Evolutionary conservation across 2,797 vertebrate genomes (phyloP), one percentile per base, ranked within the genome.

Genomic region (Synaphobranchus kaupii): DNA sequence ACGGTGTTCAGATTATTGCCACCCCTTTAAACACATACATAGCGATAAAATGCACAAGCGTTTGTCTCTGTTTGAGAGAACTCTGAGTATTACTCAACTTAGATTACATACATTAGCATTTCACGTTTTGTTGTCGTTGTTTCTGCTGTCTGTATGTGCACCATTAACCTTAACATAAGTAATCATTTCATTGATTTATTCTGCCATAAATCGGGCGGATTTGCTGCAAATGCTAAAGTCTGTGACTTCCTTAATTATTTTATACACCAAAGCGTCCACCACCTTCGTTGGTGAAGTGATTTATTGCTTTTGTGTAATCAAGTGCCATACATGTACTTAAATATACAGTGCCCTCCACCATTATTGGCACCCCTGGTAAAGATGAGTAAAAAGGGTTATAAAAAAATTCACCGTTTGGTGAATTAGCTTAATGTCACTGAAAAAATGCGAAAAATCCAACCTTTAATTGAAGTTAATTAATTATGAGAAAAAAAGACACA

Each of bases 151-250:
- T 97, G 95, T 96, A 96, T 97, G 95, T 93, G 95, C 97, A 98
- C 98, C 97, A 96, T 95, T 97, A 95, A 98, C 98, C 98, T 99
- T 99, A 99, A 97, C 92, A 93, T 92, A 93, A 93, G 93, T 94
- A 93, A 97, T 95, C 93, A 94, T 95, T 95, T 94, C 96, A 94
- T 92, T 91, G 92, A 95, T 95, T 95, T 93, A 92, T 94, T 94
- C 93, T 92, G n/a, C n/a, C n/a, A n/a, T n/a, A n/a, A n/a, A n/a
- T 93, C 91, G 93, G 92, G 94, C 52, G 92, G 92, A 93, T 93
- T 92, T 93, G 94, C 94, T 94, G 94, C 95, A 94, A 94, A 94
- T 73, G 94, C 94, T 94, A 94, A 95, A 92, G 95, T 96, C 94
- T 96, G 95, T 95, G 95, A 95, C 92, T 93, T 96, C 94, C 92